Base-by-base conservation (phyloP, 2,797 vertebrate species). In the Falco concolor region DNA sequence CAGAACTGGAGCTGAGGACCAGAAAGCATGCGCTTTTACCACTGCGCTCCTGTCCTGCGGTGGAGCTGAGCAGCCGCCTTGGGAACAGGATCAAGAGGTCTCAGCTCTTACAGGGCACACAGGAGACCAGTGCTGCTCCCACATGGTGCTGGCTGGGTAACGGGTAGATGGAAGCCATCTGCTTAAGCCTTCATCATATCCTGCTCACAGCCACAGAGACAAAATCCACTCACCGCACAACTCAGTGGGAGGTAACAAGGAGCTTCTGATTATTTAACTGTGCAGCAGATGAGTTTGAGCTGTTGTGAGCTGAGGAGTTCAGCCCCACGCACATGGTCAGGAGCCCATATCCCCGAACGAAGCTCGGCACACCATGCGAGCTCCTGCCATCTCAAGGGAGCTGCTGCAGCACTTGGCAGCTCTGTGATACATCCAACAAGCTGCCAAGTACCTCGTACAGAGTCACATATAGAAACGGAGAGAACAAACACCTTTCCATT, bases 71-170 rank as follows among this genome's bases (percentile, higher is more conserved):
- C 54, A 60, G 44, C 38, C 10, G 3, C 59, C 56, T 17, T 34
- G n/a, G 44, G 23, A 65, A 52, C 8, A 5, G 28, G 30, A 60
- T 15, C 54, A 32, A 19, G 65, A 59, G 67, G 47, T 44, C 67
- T 45, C 2, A 0, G 27, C 1, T 36, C 61, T 5, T 2, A 36
- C 8, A 0, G 2, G 38, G 50, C n/a, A 17, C 0, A 1, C 9
- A 49, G 57, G 57, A 79, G 30, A 57, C 2, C 50, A 30, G 49
- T 4, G 3, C 9, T 0, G 1, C 42, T 56, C 27, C 52, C 0
- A 1, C 28, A 0, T 0, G 7, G n/a, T 22, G 34, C 86, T 54
- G 64, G 53, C 44, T 7, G 6, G 13, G 21, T 45, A 9, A n/a
- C 10, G 34, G 34, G 14, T 10, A 38, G 61, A 23, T 4, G 13